phyloP scores from a whole-genome alignment of 2,797 vertebrate species.

The Phoeniculus purpureus region DNA sequence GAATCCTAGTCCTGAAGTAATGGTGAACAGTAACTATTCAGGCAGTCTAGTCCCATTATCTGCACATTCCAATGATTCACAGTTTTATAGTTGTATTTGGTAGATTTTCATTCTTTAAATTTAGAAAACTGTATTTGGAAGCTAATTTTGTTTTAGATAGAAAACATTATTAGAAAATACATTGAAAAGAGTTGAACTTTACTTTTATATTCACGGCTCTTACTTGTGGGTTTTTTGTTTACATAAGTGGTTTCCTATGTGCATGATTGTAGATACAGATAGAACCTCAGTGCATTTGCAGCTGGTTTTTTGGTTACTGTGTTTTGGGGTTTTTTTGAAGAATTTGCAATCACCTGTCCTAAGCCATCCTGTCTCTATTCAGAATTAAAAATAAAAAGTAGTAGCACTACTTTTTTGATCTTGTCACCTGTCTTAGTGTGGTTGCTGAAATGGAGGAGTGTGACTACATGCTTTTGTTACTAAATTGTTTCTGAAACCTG shows the following conservation, averaged over 20 bases:
- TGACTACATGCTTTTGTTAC: neutral
- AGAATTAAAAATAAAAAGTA: neutral
- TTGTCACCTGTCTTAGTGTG: neutral
- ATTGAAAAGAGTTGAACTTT: neutral
- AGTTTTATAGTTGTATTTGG: conserved; percentile 69
- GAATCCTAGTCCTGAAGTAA: conserved; percentile 75
- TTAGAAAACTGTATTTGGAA: conserved; percentile 6
- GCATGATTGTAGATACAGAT: neutral
- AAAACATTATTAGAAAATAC: neutral
- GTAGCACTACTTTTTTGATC: neutral
- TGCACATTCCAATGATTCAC: conserved; percentile 46
- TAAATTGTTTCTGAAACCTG: conserved; percentile 19
- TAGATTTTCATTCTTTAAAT: conserved; percentile 55
- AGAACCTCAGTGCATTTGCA: neutral
- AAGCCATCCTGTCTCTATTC: neutral
- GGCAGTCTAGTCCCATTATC: conserved; percentile 69
- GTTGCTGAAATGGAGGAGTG: neutral
- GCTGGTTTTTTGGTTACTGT: neutral
- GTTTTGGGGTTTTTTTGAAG: neutral
- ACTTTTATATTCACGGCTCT: neutral
- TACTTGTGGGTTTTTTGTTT: neutral
- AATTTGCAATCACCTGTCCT: neutral
- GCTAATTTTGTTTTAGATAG: conserved; percentile 15
- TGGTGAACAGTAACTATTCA: conserved; percentile 69
- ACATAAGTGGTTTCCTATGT: neutral